Percentiles rank a stretch among this genome's conserved stretches.
Conservation (phyloP, 2,888 invertebrate species). For the Junonia oenone region DNA sequence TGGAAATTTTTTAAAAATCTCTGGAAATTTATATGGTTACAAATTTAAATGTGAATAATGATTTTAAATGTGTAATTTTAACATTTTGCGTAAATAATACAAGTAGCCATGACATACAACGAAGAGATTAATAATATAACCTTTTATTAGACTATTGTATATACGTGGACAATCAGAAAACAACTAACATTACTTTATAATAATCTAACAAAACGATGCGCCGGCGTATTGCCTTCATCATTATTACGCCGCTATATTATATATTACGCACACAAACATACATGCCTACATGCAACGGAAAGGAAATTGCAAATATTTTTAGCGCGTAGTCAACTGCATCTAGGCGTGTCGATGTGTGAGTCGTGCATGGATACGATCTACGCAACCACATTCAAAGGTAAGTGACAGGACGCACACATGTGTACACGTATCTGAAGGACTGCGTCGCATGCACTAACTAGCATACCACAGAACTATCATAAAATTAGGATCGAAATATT, state of each 20-base stretch:
- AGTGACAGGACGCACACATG: conserved; percentile 45
- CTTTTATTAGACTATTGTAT: neutral
- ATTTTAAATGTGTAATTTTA: neutral
- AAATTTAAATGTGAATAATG: neutral
- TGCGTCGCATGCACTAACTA: conserved; percentile 41
- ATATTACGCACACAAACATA: conserved; percentile 24
- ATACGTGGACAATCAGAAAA: conserved; percentile 1
- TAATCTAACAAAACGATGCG: conserved; percentile 12
- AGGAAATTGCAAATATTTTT: conserved; percentile 58
- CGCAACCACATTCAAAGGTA: conserved; percentile 39
- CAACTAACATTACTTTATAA: conserved; percentile 5
- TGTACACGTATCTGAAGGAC: conserved; percentile 47
- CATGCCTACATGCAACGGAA: conserved; percentile 36
- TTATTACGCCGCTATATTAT: conserved; percentile 20
- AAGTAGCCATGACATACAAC: neutral
- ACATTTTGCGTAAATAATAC: neutral
- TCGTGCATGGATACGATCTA: conserved; percentile 38
- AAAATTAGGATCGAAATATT: conserved; percentile 12
- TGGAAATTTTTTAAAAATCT: too few relatives aligned
- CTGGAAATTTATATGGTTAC: neutral
- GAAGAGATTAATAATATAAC: neutral
- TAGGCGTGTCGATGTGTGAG: conserved; percentile 37
- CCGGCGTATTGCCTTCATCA: conserved; percentile 21
- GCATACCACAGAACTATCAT: conserved; percentile 25
- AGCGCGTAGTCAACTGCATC: conserved; percentile 40